Base-by-base conservation (phyloP, 2,113 vertebrate species). In the Candoia aspera region DNA sequence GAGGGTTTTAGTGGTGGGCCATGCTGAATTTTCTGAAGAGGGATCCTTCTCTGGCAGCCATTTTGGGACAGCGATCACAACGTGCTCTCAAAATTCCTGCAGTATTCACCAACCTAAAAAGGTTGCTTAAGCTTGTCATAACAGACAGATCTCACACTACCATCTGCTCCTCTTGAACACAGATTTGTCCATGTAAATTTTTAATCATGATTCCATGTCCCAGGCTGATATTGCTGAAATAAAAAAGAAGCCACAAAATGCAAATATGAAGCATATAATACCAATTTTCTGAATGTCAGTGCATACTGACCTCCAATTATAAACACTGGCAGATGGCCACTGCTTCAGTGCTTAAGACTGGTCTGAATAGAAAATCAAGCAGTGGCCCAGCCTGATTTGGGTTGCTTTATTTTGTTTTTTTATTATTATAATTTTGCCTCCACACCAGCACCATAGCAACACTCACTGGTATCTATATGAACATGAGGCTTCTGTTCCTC, bases 281-380 rank as follows among this genome's bases (percentile, higher is more conserved):
- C 95, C 94, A 94, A 95, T 97, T 95, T 96, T 90, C 92, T 95
- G 96, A 96, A 95, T 95, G 94, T 95, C 95, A 96, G 92, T 87
- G 92, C 94, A 97, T 90, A 90, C 54, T 94, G 95, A 96, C 95
- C 96, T 97, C 92, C 92, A 95, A 96, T 96, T 96, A 95, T 93
- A 97, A 97, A 97, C 94, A 97, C 95, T 96, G 95, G 96, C 97
- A 97, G 96, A 97, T 96, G 95, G 95, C 96, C 96, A 97, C 95
- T 96, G 96, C 95, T 97, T 96, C 68, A 96, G 90, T 95, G 91
- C 68, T 91, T 92, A 90, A 92, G 93, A 96, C 90, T 94, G 96
- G 91, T 94, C 94, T 96, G 95, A 97, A 94, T 95, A 96, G 92
- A 95, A 97, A 96, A 93, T 94, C 94, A 93, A 95, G 90, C 5